These are phyloP conservation scores for Phalacrocorax carbo DNA, from an alignment of 2,113 vertebrate genomes.

Conservation along the genomic window DNA sequence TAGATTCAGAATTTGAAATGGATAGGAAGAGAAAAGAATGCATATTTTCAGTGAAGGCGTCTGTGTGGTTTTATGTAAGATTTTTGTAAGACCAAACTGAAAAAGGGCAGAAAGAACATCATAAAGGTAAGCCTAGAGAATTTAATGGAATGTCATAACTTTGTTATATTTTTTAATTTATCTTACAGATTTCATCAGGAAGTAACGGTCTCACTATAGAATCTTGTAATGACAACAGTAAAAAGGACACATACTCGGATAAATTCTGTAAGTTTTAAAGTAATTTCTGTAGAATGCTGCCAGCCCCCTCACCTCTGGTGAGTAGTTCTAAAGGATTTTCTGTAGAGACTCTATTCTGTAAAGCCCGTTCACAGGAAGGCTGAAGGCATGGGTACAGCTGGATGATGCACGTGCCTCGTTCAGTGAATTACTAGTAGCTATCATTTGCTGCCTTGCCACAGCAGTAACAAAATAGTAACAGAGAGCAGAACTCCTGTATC, in stretches of 20 bases:
- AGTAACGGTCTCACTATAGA: background rate
- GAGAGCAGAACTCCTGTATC: background rate
- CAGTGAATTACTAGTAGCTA: constrained; percentile 25
- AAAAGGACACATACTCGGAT: background rate
- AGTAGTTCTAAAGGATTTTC: background rate
- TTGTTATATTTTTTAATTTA: background rate
- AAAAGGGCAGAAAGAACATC: background rate
- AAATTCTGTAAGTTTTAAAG: background rate
- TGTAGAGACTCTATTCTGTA: background rate
- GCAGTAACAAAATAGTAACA: constrained; percentile 48
- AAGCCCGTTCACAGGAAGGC: background rate
- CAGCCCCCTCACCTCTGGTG: background rate
- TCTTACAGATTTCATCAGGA: background rate
- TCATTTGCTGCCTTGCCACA: constrained; percentile 22
- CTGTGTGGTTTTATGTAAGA: background rate
- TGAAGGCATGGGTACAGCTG: constrained; percentile 27
- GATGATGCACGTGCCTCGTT: background rate
- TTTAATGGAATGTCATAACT: background rate
- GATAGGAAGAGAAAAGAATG: background rate
- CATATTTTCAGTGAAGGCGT: background rate
- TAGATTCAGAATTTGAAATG: background rate
- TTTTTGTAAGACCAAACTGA: background rate
- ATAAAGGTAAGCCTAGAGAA: background rate
- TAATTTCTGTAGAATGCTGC: background rate
- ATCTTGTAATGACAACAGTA: background rate